Evolutionary conservation across 2,888 invertebrate genomes (phyloP), one percentile per base, ranked within the genome.

Genomic region (Bruchidius siliquastri): DNA sequence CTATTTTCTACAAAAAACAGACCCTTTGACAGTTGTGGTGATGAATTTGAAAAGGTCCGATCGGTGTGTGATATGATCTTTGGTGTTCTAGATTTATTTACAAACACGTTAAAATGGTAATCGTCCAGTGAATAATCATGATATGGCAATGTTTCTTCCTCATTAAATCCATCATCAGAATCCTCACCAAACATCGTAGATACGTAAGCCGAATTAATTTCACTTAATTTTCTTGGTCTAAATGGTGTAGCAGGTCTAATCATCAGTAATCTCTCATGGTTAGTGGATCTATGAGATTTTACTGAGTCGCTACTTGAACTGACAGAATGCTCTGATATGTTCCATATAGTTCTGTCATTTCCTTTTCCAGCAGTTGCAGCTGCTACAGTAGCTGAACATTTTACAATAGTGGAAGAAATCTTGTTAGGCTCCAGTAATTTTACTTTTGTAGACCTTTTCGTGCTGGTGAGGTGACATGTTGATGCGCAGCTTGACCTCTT

Each of bases 321-420:
- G 0, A 84, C 85, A 0, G 88, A 87, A 0, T 86, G 86, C 83
- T 89, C 89, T 22, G 87, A 83, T 71, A 89, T 89, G 78, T 87
- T 88, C 89, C 89, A 89, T 79, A 89, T 88, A 70, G 87, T 86
- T 2, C 85, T 83, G 20, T 79, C 77, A 6, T 76, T 72, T 8
- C 79, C 80, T 3, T 85, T 85, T 13, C 85, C 73, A 68, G 68
- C 68, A n/a, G 87, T 85, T 20, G 86, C 85, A 18, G 86, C 84
- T 0, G 87, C 87, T 10, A 87, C 84, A 1, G 86, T 83, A 0
- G 88, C 85, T 0, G 88, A 87, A 76, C 86, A 87, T 26, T 80
- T 80, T 20, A 84, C 81, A 69, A 82, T 81, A 2, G 81, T 77
- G 6, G 80, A 68, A 13, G 21, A 13, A 20, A 79, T 77, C 75